Conservation (phyloP, 2,888 invertebrate genomes). For the Synergus itoensis region DNA sequence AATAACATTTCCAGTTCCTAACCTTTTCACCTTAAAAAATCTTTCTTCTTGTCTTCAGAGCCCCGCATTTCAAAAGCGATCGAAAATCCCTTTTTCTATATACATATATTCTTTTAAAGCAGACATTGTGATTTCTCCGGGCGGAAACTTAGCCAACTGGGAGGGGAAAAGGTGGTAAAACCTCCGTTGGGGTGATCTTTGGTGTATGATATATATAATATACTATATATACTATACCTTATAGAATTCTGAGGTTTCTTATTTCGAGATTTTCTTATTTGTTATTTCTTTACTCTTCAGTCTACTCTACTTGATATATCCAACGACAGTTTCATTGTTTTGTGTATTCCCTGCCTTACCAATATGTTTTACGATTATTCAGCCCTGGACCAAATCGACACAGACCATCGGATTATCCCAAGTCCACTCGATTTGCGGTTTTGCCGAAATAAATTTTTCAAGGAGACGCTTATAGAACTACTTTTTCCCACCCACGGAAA, state of each 20-base stretch:
- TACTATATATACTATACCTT: no score
- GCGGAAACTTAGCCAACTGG: not conserved
- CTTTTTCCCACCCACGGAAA: conserved; percentile 10
- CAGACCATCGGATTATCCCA: conserved; percentile 53
- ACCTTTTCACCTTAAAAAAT: no score
- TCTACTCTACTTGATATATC: not conserved
- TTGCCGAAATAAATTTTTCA: conserved; percentile 44
- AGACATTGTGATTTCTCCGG: not conserved
- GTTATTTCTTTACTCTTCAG: not conserved
- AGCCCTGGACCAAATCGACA: conserved; percentile 52
- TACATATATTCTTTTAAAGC: not conserved
- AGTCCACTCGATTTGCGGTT: conserved; percentile 22
- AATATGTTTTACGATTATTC: not conserved
- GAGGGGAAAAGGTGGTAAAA: not conserved
- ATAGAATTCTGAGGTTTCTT: conserved; percentile 1
- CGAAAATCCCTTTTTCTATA: not conserved
- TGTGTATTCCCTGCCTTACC: not conserved
- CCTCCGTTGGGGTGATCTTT: not conserved
- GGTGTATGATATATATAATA: not conserved
- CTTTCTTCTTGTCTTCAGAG: no score
- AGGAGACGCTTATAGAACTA: not conserved
- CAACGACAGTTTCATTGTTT: not conserved
- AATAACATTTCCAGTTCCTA: no score
- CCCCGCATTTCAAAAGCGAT: no score
- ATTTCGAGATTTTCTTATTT: not conserved